Percentiles rank a stretch among this genome's conserved stretches.
Conservation (phyloP, 2,888 invertebrate genomes). For the Spialia ferax region DNA sequence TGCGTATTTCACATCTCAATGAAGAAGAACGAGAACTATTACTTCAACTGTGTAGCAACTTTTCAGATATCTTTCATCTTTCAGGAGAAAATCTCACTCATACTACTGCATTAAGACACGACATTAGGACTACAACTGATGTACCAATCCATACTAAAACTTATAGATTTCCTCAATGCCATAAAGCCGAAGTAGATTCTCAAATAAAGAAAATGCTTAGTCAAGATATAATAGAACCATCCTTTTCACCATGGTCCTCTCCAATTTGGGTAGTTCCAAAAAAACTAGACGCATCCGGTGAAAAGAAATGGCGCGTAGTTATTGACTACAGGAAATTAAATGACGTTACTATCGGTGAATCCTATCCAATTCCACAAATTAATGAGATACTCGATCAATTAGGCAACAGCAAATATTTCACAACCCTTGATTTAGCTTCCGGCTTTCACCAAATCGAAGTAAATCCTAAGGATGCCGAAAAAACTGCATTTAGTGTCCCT, state of each 20-base stretch:
- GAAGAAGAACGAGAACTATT: not conserved
- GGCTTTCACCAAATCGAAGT: not conserved
- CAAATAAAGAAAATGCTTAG: slow-evolving; percentile 3
- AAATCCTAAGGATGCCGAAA: not conserved
- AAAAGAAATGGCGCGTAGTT: slow-evolving; percentile 21
- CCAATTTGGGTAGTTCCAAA: not conserved
- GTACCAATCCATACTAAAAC: not conserved
- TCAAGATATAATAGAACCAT: slow-evolving; percentile 5
- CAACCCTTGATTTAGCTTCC: slow-evolving; percentile 44
- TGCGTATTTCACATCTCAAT: not conserved
- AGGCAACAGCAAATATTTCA: slow-evolving; percentile 46
- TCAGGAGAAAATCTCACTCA: not conserved
- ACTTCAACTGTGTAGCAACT: not conserved
- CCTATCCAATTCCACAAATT: slow-evolving; percentile 43
- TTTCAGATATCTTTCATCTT: slow-evolving; percentile 1
- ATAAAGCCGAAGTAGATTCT: not conserved
- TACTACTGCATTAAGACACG: not conserved
- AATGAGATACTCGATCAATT: slow-evolving; percentile 45
- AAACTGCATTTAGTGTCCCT: not conserved
- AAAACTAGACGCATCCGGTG: not conserved
- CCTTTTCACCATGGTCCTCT: not conserved
- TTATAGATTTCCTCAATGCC: not conserved
- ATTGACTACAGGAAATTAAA: slow-evolving; percentile 43
- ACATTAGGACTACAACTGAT: not conserved
- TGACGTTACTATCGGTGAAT: slow-evolving; percentile 43